phyloP scores from a whole-genome alignment of 2,113 vertebrate genomes.

The Solea senegalensis region DNA sequence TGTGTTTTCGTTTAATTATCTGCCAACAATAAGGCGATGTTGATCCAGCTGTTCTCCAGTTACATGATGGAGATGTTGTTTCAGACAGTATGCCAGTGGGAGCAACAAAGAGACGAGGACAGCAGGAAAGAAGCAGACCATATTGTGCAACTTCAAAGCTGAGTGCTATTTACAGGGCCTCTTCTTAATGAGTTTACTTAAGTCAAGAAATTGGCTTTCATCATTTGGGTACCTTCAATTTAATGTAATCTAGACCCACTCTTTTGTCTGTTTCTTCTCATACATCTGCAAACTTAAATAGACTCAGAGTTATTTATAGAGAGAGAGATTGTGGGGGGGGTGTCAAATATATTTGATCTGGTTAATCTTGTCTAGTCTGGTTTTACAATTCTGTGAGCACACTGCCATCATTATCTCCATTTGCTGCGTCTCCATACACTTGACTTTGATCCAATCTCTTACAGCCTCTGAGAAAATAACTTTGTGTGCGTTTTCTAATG shows the following conservation, averaged over 20 bases:
- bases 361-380: too few species aligned
- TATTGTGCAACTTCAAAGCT: slow-evolving; percentile 27
- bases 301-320: slow-evolving; percentile 55
- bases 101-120: slow-evolving; percentile 23
- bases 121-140: slow-evolving; percentile 11
- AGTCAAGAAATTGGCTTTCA: slow-evolving; percentile 47
- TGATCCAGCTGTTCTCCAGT: slow-evolving; percentile 21
- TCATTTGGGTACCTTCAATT: slow-evolving; percentile 40
- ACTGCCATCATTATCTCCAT: too few species aligned
- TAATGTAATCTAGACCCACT: slow-evolving; percentile 34
- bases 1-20: slow-evolving; percentile 48
- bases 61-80: slow-evolving; percentile 23
- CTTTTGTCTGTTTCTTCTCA: slow-evolving; percentile 46
- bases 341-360: background rate
- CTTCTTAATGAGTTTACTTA: slow-evolving; percentile 42
- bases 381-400: too few species aligned
- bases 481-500: too few species aligned
- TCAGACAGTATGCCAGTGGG: slow-evolving; percentile 8
- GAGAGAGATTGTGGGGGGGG: background rate
- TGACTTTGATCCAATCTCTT: too few species aligned
- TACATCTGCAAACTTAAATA: slow-evolving; percentile 49
- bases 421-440: too few species aligned
- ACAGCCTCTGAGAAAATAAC: too few species aligned
- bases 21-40: slow-evolving; percentile 13
- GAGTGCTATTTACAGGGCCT: slow-evolving; percentile 22